Base-by-base conservation (phyloP, 2,797 vertebrate genomes). In the Cephalopachus bancanus region DNA sequence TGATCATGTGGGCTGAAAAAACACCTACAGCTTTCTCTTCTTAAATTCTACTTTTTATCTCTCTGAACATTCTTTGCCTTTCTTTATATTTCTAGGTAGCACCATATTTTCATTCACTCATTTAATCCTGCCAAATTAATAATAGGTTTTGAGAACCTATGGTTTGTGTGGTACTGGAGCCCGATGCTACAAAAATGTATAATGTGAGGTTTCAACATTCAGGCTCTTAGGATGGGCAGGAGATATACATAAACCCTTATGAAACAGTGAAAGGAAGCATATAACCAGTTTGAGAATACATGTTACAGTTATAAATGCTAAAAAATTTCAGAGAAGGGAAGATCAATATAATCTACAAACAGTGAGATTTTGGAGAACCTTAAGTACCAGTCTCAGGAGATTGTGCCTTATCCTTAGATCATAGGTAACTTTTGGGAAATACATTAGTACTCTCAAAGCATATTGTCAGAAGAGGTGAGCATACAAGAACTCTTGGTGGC, bases 271-370 rank as follows among this genome's bases (percentile, higher is more conserved):
- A 65, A 76, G 30, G 67, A 87, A 87, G 55, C 33, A 28, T 51
- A 78, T 92, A 83, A 94, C 79, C 22, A 59, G 24, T 91, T 72
- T 84, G 62, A 96, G 89, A 76, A 89, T 51, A 71, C 88, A 91
- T 49, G 67, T 84, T 79, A 60, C 3, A 57, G 71, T 76, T 83
- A 76, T 62, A 95, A 84, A 72, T 59, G 67, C 90, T 88, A 81
- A 72, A 94, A 85, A 9, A 7, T 44, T 93, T 96, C 83, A 37
- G 44, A 55, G 49, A 81, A 88, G 90, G 83, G 72, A 49, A 91
- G 53, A 84, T 81, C 62, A 78, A 22, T 92, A 37, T 72, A 72
- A 85, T 89, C 26, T n/a, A 93, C 57, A 91, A 64, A n/a, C 30
- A n/a, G 57, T 14, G 22, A 97, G 67, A 71, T 22, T 22, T 95